phyloP scores from a whole-genome alignment of 2,113 vertebrate genomes.

The Sclerurus mexicanus region DNA sequence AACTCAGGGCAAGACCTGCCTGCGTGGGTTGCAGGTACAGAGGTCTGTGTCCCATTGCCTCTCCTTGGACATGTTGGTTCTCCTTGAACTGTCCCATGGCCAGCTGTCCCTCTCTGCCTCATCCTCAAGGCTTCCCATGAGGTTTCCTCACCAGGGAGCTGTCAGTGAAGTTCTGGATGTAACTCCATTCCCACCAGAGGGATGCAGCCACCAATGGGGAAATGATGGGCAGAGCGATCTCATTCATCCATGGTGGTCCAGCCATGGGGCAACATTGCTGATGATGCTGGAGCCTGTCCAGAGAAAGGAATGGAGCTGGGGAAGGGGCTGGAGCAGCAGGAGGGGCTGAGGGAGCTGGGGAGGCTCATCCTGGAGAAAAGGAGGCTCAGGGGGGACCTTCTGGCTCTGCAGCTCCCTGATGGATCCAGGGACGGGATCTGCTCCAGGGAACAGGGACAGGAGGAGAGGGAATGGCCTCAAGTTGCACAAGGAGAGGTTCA shows the following conservation, averaged over 20 bases:
- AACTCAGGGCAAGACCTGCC: background rate
- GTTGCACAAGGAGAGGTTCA: rapidly evolving
- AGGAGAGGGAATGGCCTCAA: rapidly evolving
- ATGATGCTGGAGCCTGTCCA: background rate
- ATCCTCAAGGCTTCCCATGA: background rate
- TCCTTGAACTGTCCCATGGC: background rate
- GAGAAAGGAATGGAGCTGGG: background rate
- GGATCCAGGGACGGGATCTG: rapidly evolving
- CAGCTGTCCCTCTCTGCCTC: background rate
- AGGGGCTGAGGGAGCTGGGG: background rate
- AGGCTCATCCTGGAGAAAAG: background rate
- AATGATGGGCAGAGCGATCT: background rate
- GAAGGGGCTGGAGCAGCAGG: background rate
- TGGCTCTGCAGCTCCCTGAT: background rate
- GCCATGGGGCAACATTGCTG: rapidly evolving
- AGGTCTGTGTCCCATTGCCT: background rate
- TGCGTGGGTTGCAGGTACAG: background rate
- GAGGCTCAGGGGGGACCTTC: background rate
- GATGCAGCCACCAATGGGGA: background rate
- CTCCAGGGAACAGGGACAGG: background rate
- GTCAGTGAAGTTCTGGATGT: too few relatives aligned
- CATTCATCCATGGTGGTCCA: rapidly evolving
- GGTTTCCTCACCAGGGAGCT: background rate
- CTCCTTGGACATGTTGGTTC: background rate
- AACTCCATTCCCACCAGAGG: background rate